Evolutionary conservation across 2,888 invertebrate genomes (phyloP), one percentile per base, ranked within the genome.

Genomic region (Scelioninae gen. 2): DNA sequence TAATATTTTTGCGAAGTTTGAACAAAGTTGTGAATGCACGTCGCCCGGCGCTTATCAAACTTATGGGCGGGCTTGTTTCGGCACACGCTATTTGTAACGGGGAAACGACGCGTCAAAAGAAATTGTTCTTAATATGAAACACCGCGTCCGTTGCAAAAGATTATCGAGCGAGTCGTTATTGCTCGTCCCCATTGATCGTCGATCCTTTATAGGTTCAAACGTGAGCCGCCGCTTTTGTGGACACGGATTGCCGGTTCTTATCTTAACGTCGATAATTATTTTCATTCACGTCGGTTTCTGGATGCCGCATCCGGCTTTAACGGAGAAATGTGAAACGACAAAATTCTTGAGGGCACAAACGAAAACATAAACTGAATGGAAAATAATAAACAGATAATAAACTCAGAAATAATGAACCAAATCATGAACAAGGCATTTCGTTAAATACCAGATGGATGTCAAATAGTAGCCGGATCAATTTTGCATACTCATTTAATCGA

Each of bases 91-190:
- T 71, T 65, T 58, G 58, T 71, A 53, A 46, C 58, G 11, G 41
- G 13, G 16, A n/a, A 71, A 31, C 37, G 31, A 45, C 52, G 13
- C 25, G 45, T 19, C 58, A 48, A 65, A 65, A 64, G 71, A 60
- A 45, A 48, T 70, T 41, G 55, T 18, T 50, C 45, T 57, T 57
- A 63, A 63, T 57, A 48, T 41, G 48, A 57, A 70, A 70, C 53
- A 37, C 5, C 45, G 50, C 50, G 48, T 35, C 53, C 19, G 39
- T 31, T 22, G 31, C 53, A 37, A 53, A 61, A 69, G 60, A 69
- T 69, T 60, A 53, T 61, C 16, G 46, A 58, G 13, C 35, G 25
- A n/a, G 25, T 64, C 25, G 18, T 53, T 64, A 64, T 53, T 65
- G 64, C 16, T 15, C 25, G 19, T 19, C 10, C 19, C 18, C 25